Conservation (phyloP, 1,140 invertebrate species). For the Lucilia cuprina region DNA sequence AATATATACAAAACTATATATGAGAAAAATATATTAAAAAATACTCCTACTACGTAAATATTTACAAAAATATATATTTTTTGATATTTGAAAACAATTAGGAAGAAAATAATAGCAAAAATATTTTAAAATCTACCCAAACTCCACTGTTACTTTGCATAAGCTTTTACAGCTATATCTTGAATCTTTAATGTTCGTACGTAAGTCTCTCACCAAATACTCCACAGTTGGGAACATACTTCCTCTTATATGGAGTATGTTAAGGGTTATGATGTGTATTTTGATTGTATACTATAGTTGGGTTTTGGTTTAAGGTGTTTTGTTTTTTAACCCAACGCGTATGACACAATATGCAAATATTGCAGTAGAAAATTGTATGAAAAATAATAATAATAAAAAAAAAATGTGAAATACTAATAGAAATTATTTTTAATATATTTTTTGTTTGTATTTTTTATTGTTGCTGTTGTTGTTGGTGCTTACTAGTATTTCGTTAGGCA, state of each 20-base stretch:
- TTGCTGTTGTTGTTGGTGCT: not conserved
- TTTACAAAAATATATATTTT: not conserved
- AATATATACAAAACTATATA: not conserved
- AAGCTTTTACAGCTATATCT: too few species aligned
- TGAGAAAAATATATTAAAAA: constrained; percentile 1
- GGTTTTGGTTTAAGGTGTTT: too few species aligned
- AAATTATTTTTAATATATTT: constrained; percentile 5
- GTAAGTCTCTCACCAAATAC: too few species aligned
- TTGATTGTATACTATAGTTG: too few species aligned
- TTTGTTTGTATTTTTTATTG: not conserved
- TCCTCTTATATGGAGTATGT: too few species aligned
- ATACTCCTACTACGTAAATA: not conserved
- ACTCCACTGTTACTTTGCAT: too few species aligned
- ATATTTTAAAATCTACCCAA: not conserved
- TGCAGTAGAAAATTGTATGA: not conserved
- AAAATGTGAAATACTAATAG: not conserved
- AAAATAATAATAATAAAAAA: not conserved
- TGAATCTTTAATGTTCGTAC: too few species aligned
- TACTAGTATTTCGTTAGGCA: not conserved
- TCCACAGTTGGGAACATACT: too few species aligned
- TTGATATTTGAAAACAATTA: not conserved
- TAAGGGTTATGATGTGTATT: too few species aligned
- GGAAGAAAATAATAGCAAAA: not conserved
- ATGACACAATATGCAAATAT: not conserved
- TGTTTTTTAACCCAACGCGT: not conserved